A percentile compares a stretch with the other conserved stretches of the same genome.
Evolutionary conservation across 2,888 invertebrate species (phyloP).

Genomic region (Synanthedon vespiformis): DNA sequence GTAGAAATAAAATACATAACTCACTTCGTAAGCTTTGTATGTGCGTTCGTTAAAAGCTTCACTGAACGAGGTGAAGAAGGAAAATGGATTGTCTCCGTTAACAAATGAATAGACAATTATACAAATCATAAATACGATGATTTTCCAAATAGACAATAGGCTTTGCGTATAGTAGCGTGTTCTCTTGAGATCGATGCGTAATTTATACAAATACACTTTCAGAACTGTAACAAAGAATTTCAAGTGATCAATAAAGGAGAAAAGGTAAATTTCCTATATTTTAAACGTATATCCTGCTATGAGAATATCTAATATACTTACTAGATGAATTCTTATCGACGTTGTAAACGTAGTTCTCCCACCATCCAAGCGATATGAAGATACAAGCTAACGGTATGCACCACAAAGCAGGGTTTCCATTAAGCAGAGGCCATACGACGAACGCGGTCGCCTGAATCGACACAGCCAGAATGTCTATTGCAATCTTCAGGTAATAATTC

Average conservation of each 20-base stretch:
- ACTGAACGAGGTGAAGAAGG: slow-evolving; percentile 57
- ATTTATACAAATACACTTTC: slow-evolving; percentile 41
- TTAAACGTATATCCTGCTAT: no score
- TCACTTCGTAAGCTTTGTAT: slow-evolving; percentile 68
- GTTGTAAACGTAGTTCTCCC: slow-evolving; percentile 81
- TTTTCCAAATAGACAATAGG: slow-evolving; percentile 81
- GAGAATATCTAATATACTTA: slow-evolving; percentile 12
- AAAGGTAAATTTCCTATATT: no score
- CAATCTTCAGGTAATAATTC: slow-evolving; percentile 42
- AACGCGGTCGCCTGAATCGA: slow-evolving; percentile 76
- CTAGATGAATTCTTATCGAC: slow-evolving; percentile 34
- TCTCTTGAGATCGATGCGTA: slow-evolving; percentile 70
- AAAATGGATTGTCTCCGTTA: slow-evolving; percentile 47
- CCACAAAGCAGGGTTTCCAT: slow-evolving; percentile 65
- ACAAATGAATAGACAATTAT: slow-evolving; percentile 70
- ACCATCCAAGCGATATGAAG: slow-evolving; percentile 83
- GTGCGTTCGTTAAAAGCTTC: slow-evolving; percentile 63
- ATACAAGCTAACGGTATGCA: slow-evolving; percentile 74
- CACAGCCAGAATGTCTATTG: slow-evolving; percentile 72
- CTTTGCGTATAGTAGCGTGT: slow-evolving; percentile 81
- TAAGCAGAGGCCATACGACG: slow-evolving; percentile 75
- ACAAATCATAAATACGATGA: slow-evolving; percentile 75
- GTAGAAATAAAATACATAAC: not conserved
- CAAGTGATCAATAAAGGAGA: not conserved
- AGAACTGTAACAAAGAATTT: slow-evolving; percentile 25